Base-by-base conservation (phyloP, 2,888 invertebrate species). In the Polydesmus complanatus region DNA sequence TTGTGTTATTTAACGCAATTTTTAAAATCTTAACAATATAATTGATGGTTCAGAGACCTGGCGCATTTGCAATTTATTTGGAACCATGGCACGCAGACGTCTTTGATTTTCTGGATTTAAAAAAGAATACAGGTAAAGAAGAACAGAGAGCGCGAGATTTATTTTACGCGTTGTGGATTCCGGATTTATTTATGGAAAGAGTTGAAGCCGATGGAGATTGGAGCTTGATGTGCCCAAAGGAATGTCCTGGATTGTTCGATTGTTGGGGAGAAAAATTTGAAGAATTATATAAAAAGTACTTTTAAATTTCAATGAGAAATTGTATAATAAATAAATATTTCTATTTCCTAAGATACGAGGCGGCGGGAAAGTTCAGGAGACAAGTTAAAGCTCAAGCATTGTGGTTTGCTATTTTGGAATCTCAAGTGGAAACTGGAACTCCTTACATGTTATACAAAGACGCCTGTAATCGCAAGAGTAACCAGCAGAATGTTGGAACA, bases 41-140 rank as follows among this genome's bases (percentile, higher is more conserved):
- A 5, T 55, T 55, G 18, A 27, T 27, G 56, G 25, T 3, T 2
- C 69, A 81, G 79, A 78, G 96, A 64, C 96, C 96, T 1, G 97
- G 97, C 23, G 96, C 96, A 2, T 95, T 97, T 77, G 95, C 98
- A 19, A 84, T 98, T 64, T 98, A 98, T 71, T 75, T 99, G 58
- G 98, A 98, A 74, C 98, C 98, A 0, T 98, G 98, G 98, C 98
- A 99, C 77, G 86, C 92, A 0, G 97, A 98, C 73, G 79, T 98
- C 62, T 91, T 95, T 72, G 93, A 93, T 63, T 98, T 96, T 75
- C 77, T 98, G 57, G 89, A 96, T 72, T 77, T 96, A 56, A 91
- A 87, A 71, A 96, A 95, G 73, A 98, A 97, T 72, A 94, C 91
- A 0, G 81, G 97, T 0, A 91, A 91, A 71, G 97, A 97, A 73